Evolutionary conservation across 2,113 vertebrate genomes (phyloP).

Genomic region (Erpornis zantholeuca): DNA sequence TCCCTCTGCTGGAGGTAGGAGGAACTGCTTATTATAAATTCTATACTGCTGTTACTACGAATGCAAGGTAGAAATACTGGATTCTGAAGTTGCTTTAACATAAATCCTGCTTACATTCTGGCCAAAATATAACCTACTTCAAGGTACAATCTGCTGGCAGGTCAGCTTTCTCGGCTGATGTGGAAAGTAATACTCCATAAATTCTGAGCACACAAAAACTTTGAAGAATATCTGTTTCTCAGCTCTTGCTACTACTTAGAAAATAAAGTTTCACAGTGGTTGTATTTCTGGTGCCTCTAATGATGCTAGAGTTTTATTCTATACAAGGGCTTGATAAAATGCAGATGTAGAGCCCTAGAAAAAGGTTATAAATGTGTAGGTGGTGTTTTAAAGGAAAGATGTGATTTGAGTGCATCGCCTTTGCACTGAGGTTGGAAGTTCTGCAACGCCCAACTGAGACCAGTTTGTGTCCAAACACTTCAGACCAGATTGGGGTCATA

Average conservation of each 20-base stretch:
- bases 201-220: not conserved
- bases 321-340: not conserved
- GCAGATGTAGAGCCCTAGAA: not conserved
- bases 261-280: not conserved
- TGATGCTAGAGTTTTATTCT: not conserved
- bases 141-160: not conserved
- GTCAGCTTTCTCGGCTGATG: not conserved
- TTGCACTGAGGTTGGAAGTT: not conserved
- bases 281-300: not conserved
- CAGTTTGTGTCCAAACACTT: not conserved
- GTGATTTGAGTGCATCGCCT: not conserved
- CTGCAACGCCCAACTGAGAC: not conserved
- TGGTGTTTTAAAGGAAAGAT: not conserved
- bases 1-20: conserved; percentile 33
- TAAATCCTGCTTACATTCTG: not conserved
- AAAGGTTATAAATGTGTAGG: not conserved
- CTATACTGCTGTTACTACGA: not conserved
- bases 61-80: not conserved
- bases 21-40: not conserved
- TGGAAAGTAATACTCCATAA: not conserved
- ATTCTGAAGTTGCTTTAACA: not conserved
- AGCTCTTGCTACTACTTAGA: not conserved
- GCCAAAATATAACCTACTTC: not conserved
- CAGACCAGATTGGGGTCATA: not conserved
- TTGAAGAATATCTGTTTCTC: not conserved